These are phyloP conservation scores for Potamilus streckersoni DNA, from an alignment of 1,140 invertebrate genomes.

Conservation along the genomic window DNA sequence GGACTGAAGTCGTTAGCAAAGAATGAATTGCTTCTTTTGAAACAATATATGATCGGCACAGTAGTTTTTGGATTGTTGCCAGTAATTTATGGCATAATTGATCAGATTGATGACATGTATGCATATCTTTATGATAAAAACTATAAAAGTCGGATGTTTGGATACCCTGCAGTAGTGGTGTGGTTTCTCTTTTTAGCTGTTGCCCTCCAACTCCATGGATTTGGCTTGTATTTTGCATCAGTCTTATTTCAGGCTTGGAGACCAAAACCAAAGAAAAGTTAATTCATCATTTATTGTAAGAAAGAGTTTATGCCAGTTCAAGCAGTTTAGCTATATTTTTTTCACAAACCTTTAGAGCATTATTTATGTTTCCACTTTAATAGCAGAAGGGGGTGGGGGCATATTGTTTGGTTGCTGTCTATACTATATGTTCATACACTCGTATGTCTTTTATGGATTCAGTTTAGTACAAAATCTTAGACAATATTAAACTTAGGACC, in stretches of 20 bases:
- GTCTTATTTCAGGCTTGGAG: constrained; percentile 90
- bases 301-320: too few species aligned
- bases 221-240: constrained; percentile 89
- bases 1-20: constrained; percentile 87
- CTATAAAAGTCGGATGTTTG: constrained; percentile 64
- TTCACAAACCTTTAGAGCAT: too few species aligned
- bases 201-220: constrained; percentile 90
- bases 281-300: constrained; percentile 3
- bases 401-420: too few species aligned
- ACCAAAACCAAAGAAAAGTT: constrained; percentile 42
- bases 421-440: too few species aligned
- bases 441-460: too few species aligned
- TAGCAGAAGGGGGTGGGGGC: too few species aligned
- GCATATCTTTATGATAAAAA: constrained; percentile 82
- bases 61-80: constrained; percentile 83
- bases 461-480: too few species aligned
- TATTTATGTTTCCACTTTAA: too few species aligned
- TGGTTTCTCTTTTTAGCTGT: constrained; percentile 94
- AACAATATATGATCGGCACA: constrained; percentile 86
- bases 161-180: constrained; percentile 89
- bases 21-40: constrained; percentile 83
- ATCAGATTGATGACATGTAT: constrained; percentile 88
- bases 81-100: constrained; percentile 82
- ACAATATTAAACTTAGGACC: too few species aligned
- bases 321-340: too few species aligned